Percentiles rank a stretch among this genome's conserved stretches.
These are phyloP conservation scores for Ethmia dodecea DNA, from an alignment of 2,888 invertebrate species.

Conservation along the genomic window DNA sequence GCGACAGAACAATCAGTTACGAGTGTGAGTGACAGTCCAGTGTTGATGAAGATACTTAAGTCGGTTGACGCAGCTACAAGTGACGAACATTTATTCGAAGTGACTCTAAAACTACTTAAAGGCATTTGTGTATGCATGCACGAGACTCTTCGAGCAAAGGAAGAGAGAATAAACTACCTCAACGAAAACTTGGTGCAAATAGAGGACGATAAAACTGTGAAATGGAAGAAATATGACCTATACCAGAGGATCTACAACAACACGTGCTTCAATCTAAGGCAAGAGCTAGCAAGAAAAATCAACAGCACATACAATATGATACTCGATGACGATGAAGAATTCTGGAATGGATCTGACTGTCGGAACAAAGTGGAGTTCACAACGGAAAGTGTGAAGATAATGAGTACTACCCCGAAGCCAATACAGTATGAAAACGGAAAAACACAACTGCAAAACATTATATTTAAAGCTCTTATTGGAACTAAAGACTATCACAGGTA, in stretches of 20 bases:
- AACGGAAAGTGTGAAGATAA: slow-evolving; percentile 10
- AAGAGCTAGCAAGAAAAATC: slow-evolving; percentile 31
- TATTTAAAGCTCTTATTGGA: slow-evolving; percentile 41
- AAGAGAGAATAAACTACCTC: slow-evolving; percentile 23
- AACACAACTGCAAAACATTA: slow-evolving; percentile 29
- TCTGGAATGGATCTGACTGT: slow-evolving; percentile 22
- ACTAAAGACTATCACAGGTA: slow-evolving; percentile 42
- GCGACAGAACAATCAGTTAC: slow-evolving; percentile 20
- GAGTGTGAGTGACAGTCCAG: slow-evolving; percentile 32
- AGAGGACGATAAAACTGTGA: slow-evolving; percentile 21
- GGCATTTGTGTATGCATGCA: slow-evolving; percentile 56
- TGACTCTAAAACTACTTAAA: slow-evolving; percentile 50
- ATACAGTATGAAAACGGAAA: slow-evolving; percentile 9
- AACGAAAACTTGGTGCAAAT: slow-evolving; percentile 11
- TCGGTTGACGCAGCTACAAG: slow-evolving; percentile 45
- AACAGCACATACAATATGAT: slow-evolving; percentile 18
- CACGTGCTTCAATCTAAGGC: slow-evolving; percentile 43
- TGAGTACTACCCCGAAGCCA: slow-evolving; percentile 12
- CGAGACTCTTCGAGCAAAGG: slow-evolving; percentile 37
- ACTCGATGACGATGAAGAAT: slow-evolving; percentile 16
- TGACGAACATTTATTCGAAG: slow-evolving; percentile 46
- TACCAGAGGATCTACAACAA: slow-evolving; percentile 52
- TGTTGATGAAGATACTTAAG: slow-evolving; percentile 45
- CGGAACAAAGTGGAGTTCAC: slow-evolving; percentile 18
- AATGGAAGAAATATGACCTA: slow-evolving; percentile 31